phyloP scores from a whole-genome alignment of 2,113 vertebrate species.

The Lepidothrix coronata region DNA sequence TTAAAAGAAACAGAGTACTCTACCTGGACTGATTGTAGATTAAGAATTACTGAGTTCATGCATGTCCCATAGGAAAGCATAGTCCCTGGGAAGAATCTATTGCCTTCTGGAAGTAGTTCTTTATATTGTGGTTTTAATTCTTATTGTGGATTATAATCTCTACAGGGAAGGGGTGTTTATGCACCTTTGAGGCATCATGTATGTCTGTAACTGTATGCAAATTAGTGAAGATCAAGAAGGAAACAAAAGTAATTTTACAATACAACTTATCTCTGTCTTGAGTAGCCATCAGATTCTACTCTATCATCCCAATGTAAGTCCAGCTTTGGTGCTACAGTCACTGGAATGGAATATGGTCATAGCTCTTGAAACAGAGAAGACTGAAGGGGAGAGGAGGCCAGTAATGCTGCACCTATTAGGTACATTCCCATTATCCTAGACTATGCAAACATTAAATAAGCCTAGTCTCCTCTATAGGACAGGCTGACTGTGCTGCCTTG shows the following conservation, averaged over 20 bases:
- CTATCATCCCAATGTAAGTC: background rate
- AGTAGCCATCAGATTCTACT: background rate
- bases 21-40: background rate
- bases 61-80: background rate
- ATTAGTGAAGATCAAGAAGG: background rate
- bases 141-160: background rate
- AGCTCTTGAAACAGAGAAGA: background rate
- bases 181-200: background rate
- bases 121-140: conserved; percentile 13
- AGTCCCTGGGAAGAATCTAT: background rate
- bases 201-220: background rate
- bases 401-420: background rate
- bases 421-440: background rate
- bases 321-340: background rate
- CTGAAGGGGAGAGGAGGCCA: background rate
- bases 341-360: background rate
- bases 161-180: background rate
- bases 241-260: conserved; percentile 1
- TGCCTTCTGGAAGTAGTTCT: conserved; percentile 6
- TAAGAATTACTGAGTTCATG: background rate
- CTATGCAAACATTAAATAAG: background rate
- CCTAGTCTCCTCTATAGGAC: background rate
- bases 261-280: background rate
- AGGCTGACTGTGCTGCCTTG: background rate
- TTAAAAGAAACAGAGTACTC: background rate